These are phyloP conservation scores for Struthidea cinerea DNA, from an alignment of 2,113 vertebrate genomes.

Conservation along the genomic window DNA sequence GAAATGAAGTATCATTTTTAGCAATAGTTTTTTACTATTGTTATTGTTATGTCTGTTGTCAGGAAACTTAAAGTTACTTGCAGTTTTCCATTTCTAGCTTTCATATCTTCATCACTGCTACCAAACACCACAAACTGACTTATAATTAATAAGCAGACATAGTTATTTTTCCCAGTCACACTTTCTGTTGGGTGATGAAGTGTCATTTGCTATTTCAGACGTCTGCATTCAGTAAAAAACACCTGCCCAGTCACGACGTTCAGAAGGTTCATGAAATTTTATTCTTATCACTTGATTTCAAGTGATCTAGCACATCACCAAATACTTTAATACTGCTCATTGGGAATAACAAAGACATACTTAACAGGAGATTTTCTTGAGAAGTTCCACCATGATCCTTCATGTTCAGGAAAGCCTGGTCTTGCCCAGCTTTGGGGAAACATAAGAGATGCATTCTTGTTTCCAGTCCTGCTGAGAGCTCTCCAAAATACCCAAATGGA, in stretches of 20 bases:
- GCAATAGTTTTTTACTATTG: background rate
- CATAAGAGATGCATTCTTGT: background rate
- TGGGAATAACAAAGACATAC: background rate
- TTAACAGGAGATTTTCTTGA: background rate
- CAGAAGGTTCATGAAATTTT: background rate
- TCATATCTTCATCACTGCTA: background rate
- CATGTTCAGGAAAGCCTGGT: background rate
- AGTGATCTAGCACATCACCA: background rate
- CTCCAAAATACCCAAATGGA: background rate
- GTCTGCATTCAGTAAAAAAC: background rate
- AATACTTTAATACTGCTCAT: background rate
- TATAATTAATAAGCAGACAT: background rate
- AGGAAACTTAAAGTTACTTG: background rate
- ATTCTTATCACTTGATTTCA: background rate
- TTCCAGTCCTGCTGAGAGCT: background rate
- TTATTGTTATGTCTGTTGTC: background rate
- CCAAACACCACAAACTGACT: background rate
- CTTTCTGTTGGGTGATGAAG: background rate
- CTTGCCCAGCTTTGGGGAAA: background rate
- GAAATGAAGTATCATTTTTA: background rate
- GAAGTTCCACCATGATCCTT: background rate
- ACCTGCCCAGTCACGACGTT: background rate
- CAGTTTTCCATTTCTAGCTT: background rate
- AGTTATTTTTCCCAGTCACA: background rate
- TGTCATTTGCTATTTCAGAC: background rate